Base-by-base conservation (phyloP, 64 coral and sea anemone genomes). In the Platygyra sinensis region DNA sequence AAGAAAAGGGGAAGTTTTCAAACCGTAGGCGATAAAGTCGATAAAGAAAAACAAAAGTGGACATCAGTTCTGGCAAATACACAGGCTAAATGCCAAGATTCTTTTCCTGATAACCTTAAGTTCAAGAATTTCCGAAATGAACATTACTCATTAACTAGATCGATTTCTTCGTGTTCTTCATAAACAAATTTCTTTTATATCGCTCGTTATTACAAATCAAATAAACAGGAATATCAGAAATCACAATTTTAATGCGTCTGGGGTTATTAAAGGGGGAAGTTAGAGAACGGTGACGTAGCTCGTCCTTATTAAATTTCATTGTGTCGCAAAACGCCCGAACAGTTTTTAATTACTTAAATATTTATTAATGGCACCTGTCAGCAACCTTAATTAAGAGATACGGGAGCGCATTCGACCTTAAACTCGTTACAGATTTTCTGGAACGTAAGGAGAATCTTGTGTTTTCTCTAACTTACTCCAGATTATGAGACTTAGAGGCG, bases 321-420 rank as follows among this genome's bases (percentile, higher is more conserved):
- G 10, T 84, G 72, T 91, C 50, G 25, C 72, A 72, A 83, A 91
- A 60, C 33, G 55, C 80, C 72, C 69, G 62, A 72, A 74, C 71
- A 74, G 54, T 42, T 75, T 73, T 91, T 91, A 91, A 90, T 91
- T 91, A 85, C 89, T 74, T 91, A 85, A 77, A 84, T 84, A 85
- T 91, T 91, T 84, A 79, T 75, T 91, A 91, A 91, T 75, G 60
- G 54, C 30, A 74, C 19, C 38, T 82, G 72, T 91, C 89, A 91
- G 76, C 79, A 60, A 46, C 28, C 76, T 81, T 38, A 50, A 82
- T 75, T 82, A 74, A 76, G 57, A 84, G 81, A 91, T 91, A 71
- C 9, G 11, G 22, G 13, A 72, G 63, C 18, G 12, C 24, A 49
- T 22, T 85, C 5, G 9, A 12, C 14, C 33, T 50, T n/a, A 71